Conservation (phyloP, 2,888 invertebrate genomes). For the Schizaphis graminum region DNA sequence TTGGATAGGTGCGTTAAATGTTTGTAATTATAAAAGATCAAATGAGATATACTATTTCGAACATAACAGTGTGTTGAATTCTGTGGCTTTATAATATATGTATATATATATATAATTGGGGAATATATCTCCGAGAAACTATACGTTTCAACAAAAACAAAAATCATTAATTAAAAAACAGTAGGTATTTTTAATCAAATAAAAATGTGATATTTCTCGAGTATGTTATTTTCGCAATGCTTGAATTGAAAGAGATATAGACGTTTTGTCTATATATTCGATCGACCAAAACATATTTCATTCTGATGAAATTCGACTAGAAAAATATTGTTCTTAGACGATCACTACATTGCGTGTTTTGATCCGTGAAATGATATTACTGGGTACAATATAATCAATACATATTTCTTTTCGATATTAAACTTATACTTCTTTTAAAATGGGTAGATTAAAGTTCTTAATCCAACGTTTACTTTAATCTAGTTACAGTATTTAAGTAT, state of each 20-base stretch:
- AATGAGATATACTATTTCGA: not conserved
- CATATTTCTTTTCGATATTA: not conserved
- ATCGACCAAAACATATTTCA: not conserved
- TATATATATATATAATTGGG: too few relatives aligned
- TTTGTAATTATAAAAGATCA: not conserved
- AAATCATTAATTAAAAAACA: slow-evolving; percentile 4
- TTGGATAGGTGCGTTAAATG: not conserved
- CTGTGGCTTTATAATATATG: not conserved
- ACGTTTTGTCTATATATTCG: not conserved
- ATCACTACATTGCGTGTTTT: not conserved
- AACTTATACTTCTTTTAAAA: not conserved
- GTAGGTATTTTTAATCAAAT: not conserved
- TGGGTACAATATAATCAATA: not conserved
- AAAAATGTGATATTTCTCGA: not conserved
- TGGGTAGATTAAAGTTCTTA: not conserved
- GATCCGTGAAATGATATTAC: not conserved
- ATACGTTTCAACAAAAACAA: not conserved
- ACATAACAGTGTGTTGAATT: not conserved
- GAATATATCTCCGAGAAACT: not conserved
- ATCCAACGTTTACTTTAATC: not conserved
- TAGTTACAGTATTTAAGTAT: not conserved
- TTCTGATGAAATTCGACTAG: not conserved
- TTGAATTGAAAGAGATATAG: not conserved
- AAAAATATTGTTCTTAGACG: not conserved
- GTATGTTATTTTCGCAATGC: not conserved